Conservation (phyloP, 1,140 invertebrate genomes). For the Atta cephalotes region DNA sequence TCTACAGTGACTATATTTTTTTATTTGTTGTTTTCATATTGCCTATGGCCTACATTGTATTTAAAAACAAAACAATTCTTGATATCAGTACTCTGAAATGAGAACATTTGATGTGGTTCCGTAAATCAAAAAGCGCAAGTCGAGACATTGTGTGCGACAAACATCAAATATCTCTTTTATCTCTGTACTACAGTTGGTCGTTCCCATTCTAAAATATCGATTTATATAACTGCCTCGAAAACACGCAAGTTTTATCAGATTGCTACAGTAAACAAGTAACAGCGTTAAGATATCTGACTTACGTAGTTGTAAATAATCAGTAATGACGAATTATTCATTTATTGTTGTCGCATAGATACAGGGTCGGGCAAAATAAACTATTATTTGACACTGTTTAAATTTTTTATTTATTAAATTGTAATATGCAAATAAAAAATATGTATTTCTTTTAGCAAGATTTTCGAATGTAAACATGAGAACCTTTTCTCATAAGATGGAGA, state of each 20-base stretch:
- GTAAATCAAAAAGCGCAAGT: slow-evolving; percentile 10
- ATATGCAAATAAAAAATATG: not conserved
- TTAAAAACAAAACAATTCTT: slow-evolving; percentile 5
- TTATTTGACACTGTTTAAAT: not conserved
- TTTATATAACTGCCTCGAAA: slow-evolving; percentile 15
- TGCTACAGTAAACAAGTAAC: slow-evolving; percentile 21
- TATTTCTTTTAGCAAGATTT: not conserved
- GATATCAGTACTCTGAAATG: slow-evolving; percentile 4
- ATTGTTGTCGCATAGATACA: not conserved
- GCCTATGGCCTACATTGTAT: not conserved
- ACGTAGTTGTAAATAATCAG: not conserved
- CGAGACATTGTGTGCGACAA: slow-evolving; percentile 20
- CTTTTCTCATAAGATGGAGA: not conserved
- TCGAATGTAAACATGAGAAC: not conserved
- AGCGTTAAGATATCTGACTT: slow-evolving; percentile 16
- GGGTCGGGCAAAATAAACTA: not conserved
- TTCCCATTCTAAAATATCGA: slow-evolving; percentile 28
- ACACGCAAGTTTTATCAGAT: slow-evolving; percentile 35
- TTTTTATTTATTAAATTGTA: not conserved
- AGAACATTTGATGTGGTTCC: slow-evolving; percentile 3
- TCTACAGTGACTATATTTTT: not conserved
- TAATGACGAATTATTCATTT: not conserved
- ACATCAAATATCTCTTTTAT: slow-evolving; percentile 49
- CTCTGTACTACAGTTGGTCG: not conserved
- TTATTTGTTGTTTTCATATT: not conserved